A percentile compares a stretch with the other conserved stretches of the same genome.
Conservation (phyloP, 2,113 vertebrate species). For the Crocuta crocuta region DNA sequence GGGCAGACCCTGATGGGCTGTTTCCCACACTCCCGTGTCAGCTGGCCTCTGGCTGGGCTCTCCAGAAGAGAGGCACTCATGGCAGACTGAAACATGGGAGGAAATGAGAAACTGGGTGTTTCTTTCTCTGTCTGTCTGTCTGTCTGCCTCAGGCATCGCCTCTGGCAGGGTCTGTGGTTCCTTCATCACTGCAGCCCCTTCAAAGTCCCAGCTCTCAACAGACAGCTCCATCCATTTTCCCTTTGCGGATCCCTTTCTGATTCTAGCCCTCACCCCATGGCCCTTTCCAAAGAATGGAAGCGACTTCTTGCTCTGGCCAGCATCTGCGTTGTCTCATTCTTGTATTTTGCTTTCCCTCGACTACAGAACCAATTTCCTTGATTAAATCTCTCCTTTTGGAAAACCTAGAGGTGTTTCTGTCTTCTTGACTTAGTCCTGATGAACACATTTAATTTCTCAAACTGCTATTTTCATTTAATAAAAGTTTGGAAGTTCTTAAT, state of each 20-base stretch:
- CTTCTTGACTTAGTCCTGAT: constrained; percentile 15
- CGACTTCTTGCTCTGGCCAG: not conserved
- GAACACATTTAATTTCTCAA: constrained; percentile 32
- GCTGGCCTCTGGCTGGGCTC: not conserved
- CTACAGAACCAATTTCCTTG: not conserved
- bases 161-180: not conserved
- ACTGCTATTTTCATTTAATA: not conserved
- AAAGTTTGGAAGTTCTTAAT: not conserved
- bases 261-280: not conserved
- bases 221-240: not conserved
- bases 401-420: constrained; percentile 15
- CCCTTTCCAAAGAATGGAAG: not conserved
- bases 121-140: not conserved
- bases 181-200: not conserved
- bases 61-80: not conserved
- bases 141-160: not conserved
- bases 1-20: not conserved
- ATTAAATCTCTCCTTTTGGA: constrained; percentile 9
- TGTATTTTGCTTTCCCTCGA: constrained; percentile 11
- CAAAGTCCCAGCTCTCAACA: not conserved
- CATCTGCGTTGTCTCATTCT: not conserved
- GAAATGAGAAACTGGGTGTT: not conserved
- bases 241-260: not conserved
- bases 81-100: not conserved
- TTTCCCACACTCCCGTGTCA: not conserved